Evolutionary conservation across 2,113 vertebrate genomes (phyloP), one percentile per base, ranked within the genome.

Genomic region (Mastomys coucha): DNA sequence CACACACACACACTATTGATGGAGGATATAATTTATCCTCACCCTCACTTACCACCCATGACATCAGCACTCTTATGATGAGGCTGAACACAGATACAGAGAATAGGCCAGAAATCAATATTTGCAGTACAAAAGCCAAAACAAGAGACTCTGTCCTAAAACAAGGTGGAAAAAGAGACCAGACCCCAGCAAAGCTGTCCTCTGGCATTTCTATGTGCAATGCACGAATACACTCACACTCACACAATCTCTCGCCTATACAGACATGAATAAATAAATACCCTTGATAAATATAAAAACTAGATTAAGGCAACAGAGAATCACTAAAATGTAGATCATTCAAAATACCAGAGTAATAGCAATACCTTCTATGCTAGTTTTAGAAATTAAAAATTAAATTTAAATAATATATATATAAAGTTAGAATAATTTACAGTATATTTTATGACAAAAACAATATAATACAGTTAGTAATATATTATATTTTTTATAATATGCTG

Each of bases 401-500:
- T 63, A 82, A n/a, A 36, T 16, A 56, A 91, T 89, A 76, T 56
- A 17, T 75, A 91, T 94, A 77, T 60, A 84, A 84, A 84, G 12
- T 45, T 75, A 85, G 9, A 51, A 86, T 51, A 88, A 75, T 63
- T 94, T 28, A 96, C 4, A 89, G 76, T 85, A 85, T 3, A 78
- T 58, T 95, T 93, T 7, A 86, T 42, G 70, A 5, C 17, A 76
- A 81, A 10, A 82, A 90, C 0, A 86, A 45, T 58, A 39, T 36
- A 72, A 85, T 60, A 86, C 1, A 92, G 26, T 5, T 16, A 73
- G 7, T 60, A 95, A 78, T 7, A 39, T 69, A 5, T 56, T 7
- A 45, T 69, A 5, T 63, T 33, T 76, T 53, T 92, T 96, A 95
- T 67, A 93, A 39, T 94, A 89, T 31, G 12, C 4, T 82, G 45